Evolutionary conservation across 2,888 invertebrate genomes (phyloP).

Genomic region (Drosophila merina): DNA sequence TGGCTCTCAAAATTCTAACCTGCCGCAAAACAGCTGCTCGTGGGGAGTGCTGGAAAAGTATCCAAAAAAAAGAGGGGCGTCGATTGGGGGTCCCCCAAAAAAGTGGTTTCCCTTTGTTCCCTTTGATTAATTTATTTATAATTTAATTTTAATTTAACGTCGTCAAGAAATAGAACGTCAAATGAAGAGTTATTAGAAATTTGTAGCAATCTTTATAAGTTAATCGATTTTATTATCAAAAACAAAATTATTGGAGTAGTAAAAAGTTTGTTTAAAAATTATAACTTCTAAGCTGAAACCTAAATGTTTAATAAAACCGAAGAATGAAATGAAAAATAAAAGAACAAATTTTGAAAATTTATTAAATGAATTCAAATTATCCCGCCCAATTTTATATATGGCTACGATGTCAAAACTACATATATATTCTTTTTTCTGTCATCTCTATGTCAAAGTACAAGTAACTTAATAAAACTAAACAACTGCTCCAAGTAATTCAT

Average conservation of each 20-base stretch:
- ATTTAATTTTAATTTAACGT: too few relatives aligned
- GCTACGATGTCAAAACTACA: neutral
- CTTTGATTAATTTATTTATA: too few relatives aligned
- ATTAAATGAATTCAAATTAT: neutral
- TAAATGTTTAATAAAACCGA: too few relatives aligned
- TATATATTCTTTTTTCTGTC: neutral
- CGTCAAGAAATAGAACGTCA: too few relatives aligned
- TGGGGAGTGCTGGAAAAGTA: neutral
- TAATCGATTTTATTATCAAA: too few relatives aligned
- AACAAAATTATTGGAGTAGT: too few relatives aligned
- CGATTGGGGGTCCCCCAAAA: neutral
- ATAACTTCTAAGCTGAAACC: too few relatives aligned
- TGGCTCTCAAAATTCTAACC: slow-evolving; percentile 13
- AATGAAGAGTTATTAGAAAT: too few relatives aligned
- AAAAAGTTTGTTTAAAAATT: too few relatives aligned
- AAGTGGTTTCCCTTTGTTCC: too few relatives aligned
- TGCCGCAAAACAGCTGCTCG: slow-evolving; percentile 3
- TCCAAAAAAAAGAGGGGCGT: neutral
- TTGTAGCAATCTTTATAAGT: too few relatives aligned
- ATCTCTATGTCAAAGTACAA: slow-evolving; percentile 2
- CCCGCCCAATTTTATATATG: neutral
- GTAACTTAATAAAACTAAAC: neutral
- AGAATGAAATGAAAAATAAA: too few relatives aligned
- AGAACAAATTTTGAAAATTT: neutral
- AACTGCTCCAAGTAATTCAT: neutral